Evolutionary conservation across 2,888 invertebrate genomes (phyloP).

Genomic region (Drosophila diplacantha): DNA sequence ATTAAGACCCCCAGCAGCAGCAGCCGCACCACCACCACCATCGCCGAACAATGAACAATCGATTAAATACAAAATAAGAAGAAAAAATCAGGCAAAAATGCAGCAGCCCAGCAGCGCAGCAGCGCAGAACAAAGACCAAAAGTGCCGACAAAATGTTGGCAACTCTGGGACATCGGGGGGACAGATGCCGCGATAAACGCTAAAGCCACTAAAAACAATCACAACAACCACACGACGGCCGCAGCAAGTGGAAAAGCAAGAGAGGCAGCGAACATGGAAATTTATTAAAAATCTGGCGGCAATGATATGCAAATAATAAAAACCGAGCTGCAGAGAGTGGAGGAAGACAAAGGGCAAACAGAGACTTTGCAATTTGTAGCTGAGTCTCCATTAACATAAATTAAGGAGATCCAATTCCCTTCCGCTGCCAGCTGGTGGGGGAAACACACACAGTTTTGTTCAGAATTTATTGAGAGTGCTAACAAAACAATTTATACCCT

Average conservation of each 20-base stretch:
- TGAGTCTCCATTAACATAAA: constrained; percentile 74
- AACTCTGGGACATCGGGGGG: constrained; percentile 44
- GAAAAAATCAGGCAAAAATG: constrained; percentile 63
- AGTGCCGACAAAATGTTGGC: constrained; percentile 55
- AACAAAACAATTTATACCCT: constrained; percentile 76
- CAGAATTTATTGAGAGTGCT: constrained; percentile 75
- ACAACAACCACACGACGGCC: constrained; percentile 12
- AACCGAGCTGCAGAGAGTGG: constrained; percentile 11
- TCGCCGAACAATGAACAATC: constrained; percentile 69
- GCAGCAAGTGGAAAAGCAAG: constrained; percentile 28
- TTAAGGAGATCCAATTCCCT: constrained; percentile 47
- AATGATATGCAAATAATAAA: constrained; percentile 55
- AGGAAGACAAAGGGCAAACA: constrained; percentile 50
- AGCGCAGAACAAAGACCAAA: constrained; percentile 45
- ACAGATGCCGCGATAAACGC: constrained; percentile 41
- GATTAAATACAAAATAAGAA: constrained; percentile 67
- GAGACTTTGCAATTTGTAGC: constrained; percentile 72
- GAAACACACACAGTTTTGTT: constrained; percentile 51
- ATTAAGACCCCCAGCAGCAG: constrained; percentile 58
- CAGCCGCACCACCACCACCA: constrained; percentile 29
- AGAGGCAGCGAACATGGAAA: constrained; percentile 51
- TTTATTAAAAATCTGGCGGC: constrained; percentile 64
- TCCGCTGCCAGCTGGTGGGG: constrained; percentile 6
- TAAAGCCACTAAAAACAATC: constrained; percentile 12
- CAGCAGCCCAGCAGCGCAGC: constrained; percentile 18